Conservation (phyloP, 2,888 invertebrate genomes). For the Apocheima hispidaria region DNA sequence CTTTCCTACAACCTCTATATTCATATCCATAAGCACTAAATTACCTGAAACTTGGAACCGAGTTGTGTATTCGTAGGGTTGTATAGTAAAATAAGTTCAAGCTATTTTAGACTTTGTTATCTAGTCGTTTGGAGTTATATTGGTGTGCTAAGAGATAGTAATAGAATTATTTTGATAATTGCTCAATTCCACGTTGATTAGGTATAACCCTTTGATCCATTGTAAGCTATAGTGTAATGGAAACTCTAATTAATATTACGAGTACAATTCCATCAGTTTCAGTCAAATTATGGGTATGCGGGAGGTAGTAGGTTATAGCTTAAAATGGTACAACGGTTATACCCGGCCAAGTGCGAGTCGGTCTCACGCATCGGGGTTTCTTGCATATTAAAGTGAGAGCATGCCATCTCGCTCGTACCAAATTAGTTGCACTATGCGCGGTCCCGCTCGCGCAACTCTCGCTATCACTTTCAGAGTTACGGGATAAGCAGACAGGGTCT, state of each 20-base stretch:
- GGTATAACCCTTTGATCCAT: constrained; percentile 26
- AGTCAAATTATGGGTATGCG: background rate
- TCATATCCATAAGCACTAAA: constrained; percentile 4
- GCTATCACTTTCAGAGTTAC: no score
- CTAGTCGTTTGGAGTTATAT: background rate
- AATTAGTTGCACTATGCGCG: no score
- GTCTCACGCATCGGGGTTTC: no score
- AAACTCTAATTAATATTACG: constrained; percentile 6
- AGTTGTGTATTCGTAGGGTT: background rate
- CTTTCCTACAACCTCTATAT: background rate
- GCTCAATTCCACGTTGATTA: constrained; percentile 23
- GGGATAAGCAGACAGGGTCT: no score
- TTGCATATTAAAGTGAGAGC: no score
- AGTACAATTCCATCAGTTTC: constrained; percentile 7
- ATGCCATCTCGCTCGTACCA: no score
- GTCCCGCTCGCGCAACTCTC: no score
- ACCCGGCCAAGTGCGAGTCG: no score
- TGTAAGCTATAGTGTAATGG: constrained; percentile 14
- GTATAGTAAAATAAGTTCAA: background rate
- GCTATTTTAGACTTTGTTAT: constrained; percentile 4
- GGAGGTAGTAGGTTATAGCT: no score
- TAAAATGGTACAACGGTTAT: no score
- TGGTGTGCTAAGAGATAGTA: constrained; percentile 4
- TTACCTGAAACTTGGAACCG: constrained; percentile 10
- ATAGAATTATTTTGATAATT: constrained; percentile 30